Evolutionary conservation across 2,797 vertebrate genomes (phyloP).

Genomic region (Gymnodraco acuticeps): DNA sequence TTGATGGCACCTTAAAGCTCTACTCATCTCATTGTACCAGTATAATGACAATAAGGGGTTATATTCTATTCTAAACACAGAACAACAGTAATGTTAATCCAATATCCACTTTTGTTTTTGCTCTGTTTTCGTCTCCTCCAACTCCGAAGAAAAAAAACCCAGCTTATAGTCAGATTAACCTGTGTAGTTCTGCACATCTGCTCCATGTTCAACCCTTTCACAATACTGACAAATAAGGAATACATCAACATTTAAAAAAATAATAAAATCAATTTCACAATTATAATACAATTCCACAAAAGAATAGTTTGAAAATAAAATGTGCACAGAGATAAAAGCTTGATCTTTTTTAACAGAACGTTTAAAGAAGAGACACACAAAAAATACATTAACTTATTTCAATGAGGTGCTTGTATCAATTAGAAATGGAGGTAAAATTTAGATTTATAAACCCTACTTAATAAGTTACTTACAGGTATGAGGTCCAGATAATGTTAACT

Average conservation of each 20-base stretch:
- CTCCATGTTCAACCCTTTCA: background rate
- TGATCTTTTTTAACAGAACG: too few species aligned
- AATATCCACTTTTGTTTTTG: background rate
- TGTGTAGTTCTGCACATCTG: too few species aligned
- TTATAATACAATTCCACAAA: too few species aligned
- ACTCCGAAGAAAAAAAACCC: background rate
- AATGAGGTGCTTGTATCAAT: background rate
- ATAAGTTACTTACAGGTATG: background rate
- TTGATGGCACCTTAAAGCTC: too few species aligned
- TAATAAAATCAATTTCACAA: too few species aligned
- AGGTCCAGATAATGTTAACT: background rate
- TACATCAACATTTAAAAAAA: too few species aligned
- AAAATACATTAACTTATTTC: background rate
- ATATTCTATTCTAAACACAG: background rate
- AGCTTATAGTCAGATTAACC: too few species aligned
- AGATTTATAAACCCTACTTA: background rate
- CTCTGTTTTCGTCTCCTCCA: slow-evolving; percentile 1
- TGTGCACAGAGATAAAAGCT: too few species aligned
- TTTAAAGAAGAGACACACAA: too few species aligned
- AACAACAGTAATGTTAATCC: background rate
- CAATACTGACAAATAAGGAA: background rate
- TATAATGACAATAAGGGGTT: too few species aligned
- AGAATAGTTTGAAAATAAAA: too few species aligned
- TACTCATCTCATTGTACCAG: too few species aligned
- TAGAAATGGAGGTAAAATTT: background rate